Evolutionary conservation across 2,113 vertebrate species (phyloP).

Genomic region (Opisthocomus hoazin): DNA sequence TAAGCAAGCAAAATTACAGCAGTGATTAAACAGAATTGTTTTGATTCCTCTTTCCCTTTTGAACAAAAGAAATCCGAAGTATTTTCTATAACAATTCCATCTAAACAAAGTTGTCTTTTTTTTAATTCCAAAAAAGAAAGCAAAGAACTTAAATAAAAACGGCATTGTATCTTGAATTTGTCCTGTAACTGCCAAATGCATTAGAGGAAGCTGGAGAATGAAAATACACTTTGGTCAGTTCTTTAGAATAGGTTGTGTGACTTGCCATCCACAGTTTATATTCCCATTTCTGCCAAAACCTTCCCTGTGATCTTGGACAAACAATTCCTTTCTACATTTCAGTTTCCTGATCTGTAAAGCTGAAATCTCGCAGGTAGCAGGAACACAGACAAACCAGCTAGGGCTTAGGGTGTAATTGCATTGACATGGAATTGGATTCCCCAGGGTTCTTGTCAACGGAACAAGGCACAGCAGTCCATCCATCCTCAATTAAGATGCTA

Average conservation of each 20-base stretch:
- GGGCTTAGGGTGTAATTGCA: background rate
- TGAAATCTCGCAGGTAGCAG: background rate
- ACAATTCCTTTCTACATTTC: background rate
- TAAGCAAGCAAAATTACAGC: background rate
- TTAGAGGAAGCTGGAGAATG: background rate
- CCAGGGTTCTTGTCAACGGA: background rate
- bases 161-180: background rate
- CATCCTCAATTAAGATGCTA: background rate
- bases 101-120: background rate
- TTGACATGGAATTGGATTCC: background rate
- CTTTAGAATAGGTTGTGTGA: background rate
- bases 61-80: background rate
- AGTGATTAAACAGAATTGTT: conserved; percentile 48
- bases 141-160: background rate
- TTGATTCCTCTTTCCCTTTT: conserved; percentile 19
- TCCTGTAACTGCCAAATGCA: background rate
- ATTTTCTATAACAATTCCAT: background rate
- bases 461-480: background rate
- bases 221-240: background rate
- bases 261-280: background rate
- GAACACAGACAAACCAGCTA: background rate
- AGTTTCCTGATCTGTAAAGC: background rate
- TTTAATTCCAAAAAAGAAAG: background rate
- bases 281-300: background rate
- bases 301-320: background rate